A percentile compares a stretch with the other conserved stretches of the same genome.
These are phyloP conservation scores for Orthonychiurus folsomi DNA, from an alignment of 2,888 invertebrate genomes.

Conservation along the genomic window DNA sequence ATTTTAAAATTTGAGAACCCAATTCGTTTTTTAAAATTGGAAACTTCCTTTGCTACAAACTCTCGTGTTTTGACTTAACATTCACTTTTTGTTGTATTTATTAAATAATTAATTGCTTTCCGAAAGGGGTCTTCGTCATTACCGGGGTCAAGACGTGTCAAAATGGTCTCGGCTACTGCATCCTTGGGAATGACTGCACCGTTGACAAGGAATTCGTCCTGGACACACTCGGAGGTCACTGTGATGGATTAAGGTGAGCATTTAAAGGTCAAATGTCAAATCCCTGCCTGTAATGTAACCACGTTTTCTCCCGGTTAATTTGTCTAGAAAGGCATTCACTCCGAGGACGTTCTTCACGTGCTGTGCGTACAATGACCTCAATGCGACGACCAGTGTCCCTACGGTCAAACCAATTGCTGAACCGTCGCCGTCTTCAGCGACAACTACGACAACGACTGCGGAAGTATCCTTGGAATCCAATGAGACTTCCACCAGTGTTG, in stretches of 20 bases:
- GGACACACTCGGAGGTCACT: conserved; percentile 43
- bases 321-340: not conserved
- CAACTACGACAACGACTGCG: not conserved
- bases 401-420: no score
- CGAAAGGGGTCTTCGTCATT: conserved; percentile 46
- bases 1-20: no score
- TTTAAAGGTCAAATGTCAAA: no score
- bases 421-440: no score
- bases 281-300: not conserved
- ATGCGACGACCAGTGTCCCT: not conserved
- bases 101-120: no score
- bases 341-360: not conserved
- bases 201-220: conserved; percentile 44
- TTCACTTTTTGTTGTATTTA: no score
- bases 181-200: conserved; percentile 44
- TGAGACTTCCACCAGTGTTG: not conserved
- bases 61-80: no score
- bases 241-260: conserved; percentile 44
- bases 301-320: not conserved
- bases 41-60: no score
- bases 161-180: conserved; percentile 44
- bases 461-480: not conserved
- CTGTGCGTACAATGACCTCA: not conserved
- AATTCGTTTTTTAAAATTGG: no score
- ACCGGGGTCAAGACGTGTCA: conserved; percentile 45